phyloP scores from a whole-genome alignment of 1,140 invertebrate species.

The Caenorhabditis tropicalis region DNA sequence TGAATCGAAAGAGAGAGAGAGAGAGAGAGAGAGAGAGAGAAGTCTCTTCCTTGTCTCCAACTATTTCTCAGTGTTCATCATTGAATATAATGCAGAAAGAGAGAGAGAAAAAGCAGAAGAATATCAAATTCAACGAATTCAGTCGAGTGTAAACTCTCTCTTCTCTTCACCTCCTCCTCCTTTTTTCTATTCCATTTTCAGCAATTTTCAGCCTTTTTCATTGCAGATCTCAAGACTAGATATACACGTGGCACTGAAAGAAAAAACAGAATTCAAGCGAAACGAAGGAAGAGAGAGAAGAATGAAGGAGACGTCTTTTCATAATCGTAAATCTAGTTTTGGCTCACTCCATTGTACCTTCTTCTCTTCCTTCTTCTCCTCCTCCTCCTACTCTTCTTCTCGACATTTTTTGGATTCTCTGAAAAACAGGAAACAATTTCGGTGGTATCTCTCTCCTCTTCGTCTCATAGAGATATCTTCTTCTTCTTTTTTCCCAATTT shows the following conservation, averaged over 20 bases:
- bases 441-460: background rate
- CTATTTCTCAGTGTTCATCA: background rate
- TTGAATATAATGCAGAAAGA: background rate
- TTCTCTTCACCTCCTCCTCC: background rate
- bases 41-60: background rate
- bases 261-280: background rate
- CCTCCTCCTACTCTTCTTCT: background rate
- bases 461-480: no score
- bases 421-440: conserved; percentile 22
- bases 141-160: background rate
- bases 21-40: no score
- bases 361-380: background rate
- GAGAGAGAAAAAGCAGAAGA: background rate
- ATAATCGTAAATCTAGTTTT: conserved; percentile 34
- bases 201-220: background rate
- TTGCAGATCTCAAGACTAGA: background rate
- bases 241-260: background rate
- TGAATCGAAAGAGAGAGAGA: no score
- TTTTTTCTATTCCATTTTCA: background rate
- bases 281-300: background rate
- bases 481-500: background rate
- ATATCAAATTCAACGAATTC: conserved; percentile 1
- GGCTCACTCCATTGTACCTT: background rate
- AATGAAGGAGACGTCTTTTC: background rate
- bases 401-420: background rate